A percentile compares a stretch with the other conserved stretches of the same genome.
Evolutionary conservation across 2,888 invertebrate species (phyloP).

Genomic region (Cheiracanthium punctorium): DNA sequence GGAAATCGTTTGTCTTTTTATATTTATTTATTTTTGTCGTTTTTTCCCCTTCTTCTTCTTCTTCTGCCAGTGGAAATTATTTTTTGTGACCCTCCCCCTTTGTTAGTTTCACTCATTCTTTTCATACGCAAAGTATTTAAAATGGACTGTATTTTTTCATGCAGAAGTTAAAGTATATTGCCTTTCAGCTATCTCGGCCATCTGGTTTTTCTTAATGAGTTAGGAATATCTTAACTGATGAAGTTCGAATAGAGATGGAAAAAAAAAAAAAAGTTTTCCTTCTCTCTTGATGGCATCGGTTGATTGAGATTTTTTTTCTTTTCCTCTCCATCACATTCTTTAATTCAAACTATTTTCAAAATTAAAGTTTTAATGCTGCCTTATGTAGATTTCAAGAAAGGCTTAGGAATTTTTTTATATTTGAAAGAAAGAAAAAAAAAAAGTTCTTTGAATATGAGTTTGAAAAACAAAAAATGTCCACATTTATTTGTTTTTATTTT

Average conservation of each 20-base stretch:
- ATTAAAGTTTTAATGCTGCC: constrained; percentile 3
- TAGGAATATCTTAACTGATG: constrained; percentile 68
- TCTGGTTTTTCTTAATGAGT: constrained; percentile 68
- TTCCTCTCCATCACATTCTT: background rate
- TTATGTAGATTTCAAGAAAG: background rate
- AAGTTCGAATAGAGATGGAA: constrained; percentile 22
- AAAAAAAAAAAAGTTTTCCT: constrained; percentile 20
- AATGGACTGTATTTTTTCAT: constrained; percentile 40
- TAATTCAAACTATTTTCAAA: background rate
- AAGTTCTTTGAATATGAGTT: no score
- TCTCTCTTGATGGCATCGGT: constrained; percentile 46
- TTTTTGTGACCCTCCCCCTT: constrained; percentile 50
- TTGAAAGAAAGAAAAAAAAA: no score
- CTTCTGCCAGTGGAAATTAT: constrained; percentile 39
- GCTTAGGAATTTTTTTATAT: background rate
- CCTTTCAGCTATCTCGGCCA: constrained; percentile 55
- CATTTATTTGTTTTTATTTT: no score
- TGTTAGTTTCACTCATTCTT: constrained; percentile 44
- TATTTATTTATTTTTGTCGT: background rate
- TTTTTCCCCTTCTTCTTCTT: no score
- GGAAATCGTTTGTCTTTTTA: constrained; percentile 60
- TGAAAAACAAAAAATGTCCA: no score
- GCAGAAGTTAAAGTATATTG: constrained; percentile 28
- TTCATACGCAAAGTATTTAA: constrained; percentile 49
- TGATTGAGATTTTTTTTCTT: constrained; percentile 37